Evolutionary conservation across 92 coral and sea anemone genomes (phyloP).

Genomic region (Parazoanthus darwini): DNA sequence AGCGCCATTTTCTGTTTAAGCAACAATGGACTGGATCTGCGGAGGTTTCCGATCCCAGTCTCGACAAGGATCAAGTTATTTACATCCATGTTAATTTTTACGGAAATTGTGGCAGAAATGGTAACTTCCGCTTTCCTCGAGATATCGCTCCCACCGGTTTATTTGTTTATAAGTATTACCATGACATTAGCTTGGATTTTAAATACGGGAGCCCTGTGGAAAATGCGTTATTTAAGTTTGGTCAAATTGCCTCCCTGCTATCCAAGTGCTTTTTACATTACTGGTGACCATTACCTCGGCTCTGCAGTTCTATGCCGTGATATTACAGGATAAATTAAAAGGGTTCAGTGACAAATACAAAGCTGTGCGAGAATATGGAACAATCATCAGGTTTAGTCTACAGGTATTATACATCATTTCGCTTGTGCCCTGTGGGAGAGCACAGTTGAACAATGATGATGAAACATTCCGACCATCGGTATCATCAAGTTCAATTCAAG

Average conservation of each 20-base stretch:
- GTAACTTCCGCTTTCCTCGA: conserved; percentile 47
- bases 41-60: conserved; percentile 40
- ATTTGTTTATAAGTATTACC: conserved; percentile 56
- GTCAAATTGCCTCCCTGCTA: conserved; percentile 52
- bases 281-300: conserved; percentile 53
- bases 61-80: conserved; percentile 58
- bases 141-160: conserved; percentile 59
- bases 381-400: conserved; percentile 57
- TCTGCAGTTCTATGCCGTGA: conserved; percentile 64
- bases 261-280: conserved; percentile 49
- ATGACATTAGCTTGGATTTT: conserved; percentile 76
- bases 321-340: conserved; percentile 24
- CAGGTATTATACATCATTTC: conserved; percentile 57
- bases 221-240: conserved; percentile 54
- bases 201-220: conserved; percentile 70
- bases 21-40: conserved; percentile 40
- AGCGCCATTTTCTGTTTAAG: conserved; percentile 56
- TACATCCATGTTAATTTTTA: conserved; percentile 43
- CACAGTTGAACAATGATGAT: not conserved
- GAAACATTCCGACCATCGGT: conserved; percentile 23
- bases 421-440: conserved; percentile 48
- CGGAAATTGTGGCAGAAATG: conserved; percentile 62
- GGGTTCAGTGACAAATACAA: conserved; percentile 35
- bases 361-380: conserved; percentile 69
- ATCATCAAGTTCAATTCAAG: conserved; percentile 23